Conservation (phyloP, 1,140 invertebrate genomes). For the Cherax destructor region DNA sequence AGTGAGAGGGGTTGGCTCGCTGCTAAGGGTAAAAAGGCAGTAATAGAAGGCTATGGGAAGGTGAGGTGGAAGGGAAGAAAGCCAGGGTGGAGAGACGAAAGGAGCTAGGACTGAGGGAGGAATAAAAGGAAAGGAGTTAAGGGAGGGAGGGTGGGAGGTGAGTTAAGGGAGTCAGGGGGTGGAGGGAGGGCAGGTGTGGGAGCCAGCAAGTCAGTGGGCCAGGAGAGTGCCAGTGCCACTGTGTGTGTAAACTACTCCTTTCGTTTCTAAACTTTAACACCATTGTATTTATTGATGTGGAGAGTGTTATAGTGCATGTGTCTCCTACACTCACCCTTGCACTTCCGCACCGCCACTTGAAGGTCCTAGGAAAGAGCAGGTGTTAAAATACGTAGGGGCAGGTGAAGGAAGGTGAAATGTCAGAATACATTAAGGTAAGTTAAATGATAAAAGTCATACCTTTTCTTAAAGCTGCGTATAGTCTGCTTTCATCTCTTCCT, state of each 20-base stretch:
- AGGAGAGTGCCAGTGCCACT: neutral
- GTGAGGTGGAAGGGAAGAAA: neutral
- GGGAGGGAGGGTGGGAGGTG: neutral
- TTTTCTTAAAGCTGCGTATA: too few relatives aligned
- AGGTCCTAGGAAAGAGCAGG: too few relatives aligned
- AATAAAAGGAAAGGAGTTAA: neutral
- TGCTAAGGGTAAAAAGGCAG: too few relatives aligned
- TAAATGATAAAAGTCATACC: too few relatives aligned
- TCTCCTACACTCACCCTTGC: neutral
- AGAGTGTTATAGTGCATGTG: neutral
- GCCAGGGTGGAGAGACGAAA: neutral
- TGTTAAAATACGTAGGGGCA: too few relatives aligned
- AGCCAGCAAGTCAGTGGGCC: conserved; percentile 1
- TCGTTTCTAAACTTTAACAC: neutral
- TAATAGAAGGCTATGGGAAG: neutral
- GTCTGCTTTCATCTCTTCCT: too few relatives aligned
- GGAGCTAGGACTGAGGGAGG: neutral
- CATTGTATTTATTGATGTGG: neutral
- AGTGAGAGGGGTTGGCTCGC: neutral
- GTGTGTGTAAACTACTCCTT: neutral
- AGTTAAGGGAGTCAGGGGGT: neutral
- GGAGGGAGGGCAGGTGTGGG: neutral
- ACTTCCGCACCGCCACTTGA: neutral
- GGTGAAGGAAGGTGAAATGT: too few relatives aligned
- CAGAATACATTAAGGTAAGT: too few relatives aligned